These are phyloP conservation scores for Prunella himalayana DNA, from an alignment of 2,113 vertebrate genomes.

Conservation along the genomic window DNA sequence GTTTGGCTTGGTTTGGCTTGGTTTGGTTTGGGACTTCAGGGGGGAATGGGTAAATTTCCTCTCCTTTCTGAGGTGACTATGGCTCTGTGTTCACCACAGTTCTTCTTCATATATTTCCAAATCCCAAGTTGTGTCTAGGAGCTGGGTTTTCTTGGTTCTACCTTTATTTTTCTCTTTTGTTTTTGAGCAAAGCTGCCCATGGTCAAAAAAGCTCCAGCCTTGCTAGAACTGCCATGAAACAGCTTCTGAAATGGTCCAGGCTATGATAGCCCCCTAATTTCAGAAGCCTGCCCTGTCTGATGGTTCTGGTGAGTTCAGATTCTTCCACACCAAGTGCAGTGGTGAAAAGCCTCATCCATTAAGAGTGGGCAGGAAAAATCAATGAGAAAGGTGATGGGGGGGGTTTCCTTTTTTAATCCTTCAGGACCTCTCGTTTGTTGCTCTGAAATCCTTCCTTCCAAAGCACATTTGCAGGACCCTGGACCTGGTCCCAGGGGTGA, in stretches of 20 bases:
- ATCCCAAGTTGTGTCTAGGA: neutral
- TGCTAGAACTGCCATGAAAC: neutral
- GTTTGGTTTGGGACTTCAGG: neutral
- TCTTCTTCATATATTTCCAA: neutral
- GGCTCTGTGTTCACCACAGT: neutral
- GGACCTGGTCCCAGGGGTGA: neutral
- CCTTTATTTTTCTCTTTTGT: neutral
- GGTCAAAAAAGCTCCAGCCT: neutral
- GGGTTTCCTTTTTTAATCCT: neutral
- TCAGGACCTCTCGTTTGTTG: neutral
- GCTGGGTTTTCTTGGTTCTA: neutral
- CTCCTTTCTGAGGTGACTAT: neutral
- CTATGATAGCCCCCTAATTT: neutral
- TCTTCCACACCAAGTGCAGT: neutral
- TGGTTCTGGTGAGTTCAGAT: neutral
- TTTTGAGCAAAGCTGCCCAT: neutral
- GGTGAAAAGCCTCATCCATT: neutral
- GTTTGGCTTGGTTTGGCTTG: too few species aligned
- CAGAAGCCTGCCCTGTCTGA: neutral
- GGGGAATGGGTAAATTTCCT: neutral
- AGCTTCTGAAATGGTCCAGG: conserved; percentile 4
- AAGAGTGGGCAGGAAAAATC: neutral
- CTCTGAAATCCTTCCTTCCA: neutral
- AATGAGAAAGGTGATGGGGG: neutral
- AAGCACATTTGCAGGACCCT: conserved; percentile 2